These are phyloP conservation scores for Chrysolina haemoptera DNA, from an alignment of 2,888 invertebrate species.

Conservation along the genomic window DNA sequence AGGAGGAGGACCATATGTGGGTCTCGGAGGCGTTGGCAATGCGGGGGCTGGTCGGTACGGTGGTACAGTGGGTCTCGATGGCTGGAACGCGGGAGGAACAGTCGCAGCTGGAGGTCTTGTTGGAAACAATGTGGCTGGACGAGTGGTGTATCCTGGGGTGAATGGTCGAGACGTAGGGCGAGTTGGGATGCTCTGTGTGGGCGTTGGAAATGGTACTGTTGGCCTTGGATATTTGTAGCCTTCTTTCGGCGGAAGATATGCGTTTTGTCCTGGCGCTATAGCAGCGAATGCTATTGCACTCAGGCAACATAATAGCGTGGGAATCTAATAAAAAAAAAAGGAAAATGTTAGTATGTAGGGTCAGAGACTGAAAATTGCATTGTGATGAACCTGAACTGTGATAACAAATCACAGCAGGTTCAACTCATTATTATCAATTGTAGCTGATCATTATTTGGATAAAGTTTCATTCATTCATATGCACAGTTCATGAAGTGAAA, in stretches of 20 bases:
- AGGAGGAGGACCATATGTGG: conserved; percentile 37
- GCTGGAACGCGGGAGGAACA: conserved; percentile 38
- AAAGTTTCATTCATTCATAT: too few relatives aligned
- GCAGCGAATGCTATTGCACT: conserved; percentile 70
- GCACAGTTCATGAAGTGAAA: too few relatives aligned
- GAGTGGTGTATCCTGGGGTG: conserved; percentile 10
- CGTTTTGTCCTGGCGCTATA: conserved; percentile 78
- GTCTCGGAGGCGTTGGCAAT: conserved; percentile 5
- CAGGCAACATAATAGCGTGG: conserved; percentile 70
- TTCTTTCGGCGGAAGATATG: conserved; percentile 82
- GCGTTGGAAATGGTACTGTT: conserved; percentile 72
- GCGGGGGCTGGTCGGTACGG: conserved; percentile 39
- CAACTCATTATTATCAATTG: too few relatives aligned
- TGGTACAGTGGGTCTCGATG: conserved; percentile 44
- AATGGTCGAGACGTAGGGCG: conserved; percentile 41
- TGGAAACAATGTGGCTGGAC: conserved; percentile 25
- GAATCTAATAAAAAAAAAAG: conserved; percentile 70
- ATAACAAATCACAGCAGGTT: too few relatives aligned
- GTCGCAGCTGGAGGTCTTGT: conserved; percentile 43
- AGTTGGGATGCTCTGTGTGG: conserved; percentile 51
- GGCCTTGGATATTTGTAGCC: conserved; percentile 85
- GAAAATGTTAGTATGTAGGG: not conserved
- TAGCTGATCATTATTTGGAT: too few relatives aligned
- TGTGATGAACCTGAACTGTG: too few relatives aligned
- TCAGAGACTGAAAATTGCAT: too few relatives aligned